Conservation (phyloP, 2,113 vertebrate species). For the Elaphurus davidianus region DNA sequence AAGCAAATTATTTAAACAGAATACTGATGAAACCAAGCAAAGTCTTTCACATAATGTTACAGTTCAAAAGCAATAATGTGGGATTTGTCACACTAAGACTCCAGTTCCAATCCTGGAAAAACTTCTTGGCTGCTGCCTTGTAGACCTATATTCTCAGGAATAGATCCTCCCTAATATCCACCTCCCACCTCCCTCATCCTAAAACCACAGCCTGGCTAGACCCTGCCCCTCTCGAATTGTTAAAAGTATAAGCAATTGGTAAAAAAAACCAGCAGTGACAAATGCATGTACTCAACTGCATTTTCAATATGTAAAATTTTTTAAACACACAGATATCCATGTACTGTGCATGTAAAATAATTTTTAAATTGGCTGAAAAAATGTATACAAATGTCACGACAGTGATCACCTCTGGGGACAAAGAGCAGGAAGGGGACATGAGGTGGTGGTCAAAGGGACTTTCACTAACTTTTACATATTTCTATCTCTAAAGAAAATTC, state of each 20-base stretch:
- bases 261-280: not conserved
- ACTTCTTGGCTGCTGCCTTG: not conserved
- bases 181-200: not conserved
- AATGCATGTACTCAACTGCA: not conserved
- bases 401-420: not conserved
- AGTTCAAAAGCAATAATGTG: not conserved
- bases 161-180: not conserved
- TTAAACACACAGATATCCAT: not conserved
- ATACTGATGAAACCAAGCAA: not conserved
- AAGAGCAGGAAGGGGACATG: not conserved
- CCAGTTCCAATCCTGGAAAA: not conserved
- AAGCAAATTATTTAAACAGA: conserved; percentile 24
- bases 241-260: not conserved
- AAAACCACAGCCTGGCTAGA: not conserved
- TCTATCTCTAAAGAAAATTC: not conserved
- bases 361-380: not conserved
- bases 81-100: not conserved
- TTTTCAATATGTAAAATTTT: not conserved
- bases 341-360: not conserved
- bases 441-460: not conserved
- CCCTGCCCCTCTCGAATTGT: not conserved
- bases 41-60: not conserved
- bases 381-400: not conserved
- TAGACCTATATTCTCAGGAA: not conserved
- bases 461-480: not conserved